A percentile compares a stretch with the other conserved stretches of the same genome.
Conservation (phyloP, 1,140 invertebrate genomes). For the Elymnias hypermnestra region DNA sequence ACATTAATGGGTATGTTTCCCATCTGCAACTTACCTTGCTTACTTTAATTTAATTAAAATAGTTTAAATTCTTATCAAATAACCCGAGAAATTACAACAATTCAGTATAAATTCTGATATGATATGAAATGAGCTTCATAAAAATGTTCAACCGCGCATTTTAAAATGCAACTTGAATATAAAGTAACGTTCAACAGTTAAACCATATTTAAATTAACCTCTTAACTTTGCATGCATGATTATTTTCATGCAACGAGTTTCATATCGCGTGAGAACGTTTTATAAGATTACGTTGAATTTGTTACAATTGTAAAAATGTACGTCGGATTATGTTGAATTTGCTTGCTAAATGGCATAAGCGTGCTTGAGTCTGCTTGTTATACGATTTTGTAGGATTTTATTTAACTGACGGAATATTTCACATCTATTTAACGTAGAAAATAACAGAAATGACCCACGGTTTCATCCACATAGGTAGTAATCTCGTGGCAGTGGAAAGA, state of each 20-base stretch:
- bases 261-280: slow-evolving; percentile 21
- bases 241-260: slow-evolving; percentile 9
- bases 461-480: too few relatives aligned
- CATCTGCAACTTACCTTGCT: too few relatives aligned
- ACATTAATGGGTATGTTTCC: too few relatives aligned
- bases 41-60: not conserved
- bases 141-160: slow-evolving; percentile 2
- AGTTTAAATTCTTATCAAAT: slow-evolving; percentile 7
- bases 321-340: slow-evolving; percentile 10
- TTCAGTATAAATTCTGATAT: slow-evolving; percentile 1
- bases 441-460: too few relatives aligned
- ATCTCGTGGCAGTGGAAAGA: too few relatives aligned
- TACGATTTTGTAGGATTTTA: too few relatives aligned
- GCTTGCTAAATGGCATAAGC: slow-evolving; percentile 8
- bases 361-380: not conserved
- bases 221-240: slow-evolving; percentile 18
- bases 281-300: slow-evolving; percentile 19
- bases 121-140: not conserved
- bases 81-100: not conserved
- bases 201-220: slow-evolving; percentile 18
- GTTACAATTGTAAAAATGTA: slow-evolving; percentile 14
- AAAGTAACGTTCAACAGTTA: slow-evolving; percentile 14
- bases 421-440: too few relatives aligned
- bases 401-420: too few relatives aligned
- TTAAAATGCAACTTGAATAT: slow-evolving; percentile 1